Conservation (phyloP, 2,797 vertebrate species). For the Catamblyrhynchus diadema region DNA sequence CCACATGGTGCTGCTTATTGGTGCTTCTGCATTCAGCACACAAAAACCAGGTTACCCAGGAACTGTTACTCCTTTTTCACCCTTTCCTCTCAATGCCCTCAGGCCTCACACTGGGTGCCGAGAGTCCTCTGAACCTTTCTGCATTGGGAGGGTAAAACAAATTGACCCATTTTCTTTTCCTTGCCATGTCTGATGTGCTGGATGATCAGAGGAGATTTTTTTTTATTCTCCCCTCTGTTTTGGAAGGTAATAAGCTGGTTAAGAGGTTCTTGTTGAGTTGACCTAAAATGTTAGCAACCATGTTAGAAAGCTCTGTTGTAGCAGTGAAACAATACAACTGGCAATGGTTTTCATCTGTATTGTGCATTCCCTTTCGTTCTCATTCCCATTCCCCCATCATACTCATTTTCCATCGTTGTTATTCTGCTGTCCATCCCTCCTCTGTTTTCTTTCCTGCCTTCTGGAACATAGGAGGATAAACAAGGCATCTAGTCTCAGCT, state of each 20-base stretch:
- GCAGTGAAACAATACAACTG: background rate
- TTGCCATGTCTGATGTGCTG: background rate
- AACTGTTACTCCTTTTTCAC: background rate
- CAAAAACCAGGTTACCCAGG: background rate
- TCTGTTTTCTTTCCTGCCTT: background rate
- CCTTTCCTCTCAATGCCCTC: background rate
- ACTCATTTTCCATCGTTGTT: background rate
- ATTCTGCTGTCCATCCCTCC: background rate
- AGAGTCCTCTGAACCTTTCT: background rate
- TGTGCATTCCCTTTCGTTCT: background rate
- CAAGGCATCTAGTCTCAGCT: background rate
- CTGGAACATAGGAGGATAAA: background rate
- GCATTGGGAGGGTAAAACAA: background rate
- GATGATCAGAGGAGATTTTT: background rate
- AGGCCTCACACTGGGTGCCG: rapidly evolving
- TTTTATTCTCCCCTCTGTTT: background rate
- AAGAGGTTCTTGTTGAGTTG: background rate
- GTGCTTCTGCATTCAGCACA: background rate
- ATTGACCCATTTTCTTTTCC: background rate
- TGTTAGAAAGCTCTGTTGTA: background rate
- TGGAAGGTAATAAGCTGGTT: background rate
- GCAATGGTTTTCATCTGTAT: background rate
- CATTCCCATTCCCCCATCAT: background rate
- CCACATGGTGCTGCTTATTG: rapidly evolving
- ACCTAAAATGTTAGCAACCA: background rate